These are phyloP conservation scores for Ptilorrhoa leucosticta DNA, from an alignment of 2,113 vertebrate genomes.

Conservation along the genomic window DNA sequence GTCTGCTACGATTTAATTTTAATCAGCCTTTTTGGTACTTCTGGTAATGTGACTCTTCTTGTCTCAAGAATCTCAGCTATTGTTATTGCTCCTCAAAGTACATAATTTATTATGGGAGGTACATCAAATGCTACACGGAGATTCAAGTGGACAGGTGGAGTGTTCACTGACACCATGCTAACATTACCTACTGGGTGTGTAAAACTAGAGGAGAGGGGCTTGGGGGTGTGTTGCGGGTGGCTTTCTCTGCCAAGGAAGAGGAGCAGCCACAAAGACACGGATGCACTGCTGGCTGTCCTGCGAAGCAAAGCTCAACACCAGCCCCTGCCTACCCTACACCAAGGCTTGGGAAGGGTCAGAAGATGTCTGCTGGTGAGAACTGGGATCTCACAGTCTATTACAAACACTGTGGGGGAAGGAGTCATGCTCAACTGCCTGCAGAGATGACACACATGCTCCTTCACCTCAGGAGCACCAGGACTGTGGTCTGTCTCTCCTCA, in stretches of 20 bases:
- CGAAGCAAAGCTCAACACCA: not conserved
- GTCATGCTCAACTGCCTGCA: not conserved
- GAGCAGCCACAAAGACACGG: not conserved
- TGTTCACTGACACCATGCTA: not conserved
- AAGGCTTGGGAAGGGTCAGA: not conserved
- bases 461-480: not conserved
- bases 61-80: constrained; percentile 38
- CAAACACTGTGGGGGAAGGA: not conserved
- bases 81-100: constrained; percentile 1
- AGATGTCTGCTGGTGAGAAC: not conserved
- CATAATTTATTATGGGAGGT: constrained; percentile 27
- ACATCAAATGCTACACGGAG: not conserved
- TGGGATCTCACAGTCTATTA: not conserved
- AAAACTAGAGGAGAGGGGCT: not conserved
- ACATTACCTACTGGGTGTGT: not conserved
- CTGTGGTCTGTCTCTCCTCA: not conserved
- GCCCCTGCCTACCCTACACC: not conserved
- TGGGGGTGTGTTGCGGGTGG: not conserved
- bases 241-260: not conserved
- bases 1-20: constrained; percentile 64
- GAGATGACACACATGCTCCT: not conserved
- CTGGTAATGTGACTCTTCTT: not conserved
- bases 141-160: not conserved
- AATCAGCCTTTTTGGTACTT: constrained; percentile 34
- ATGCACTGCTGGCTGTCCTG: not conserved